Conservation (phyloP, 2,888 invertebrate genomes). For the Cybosia mesomella region DNA sequence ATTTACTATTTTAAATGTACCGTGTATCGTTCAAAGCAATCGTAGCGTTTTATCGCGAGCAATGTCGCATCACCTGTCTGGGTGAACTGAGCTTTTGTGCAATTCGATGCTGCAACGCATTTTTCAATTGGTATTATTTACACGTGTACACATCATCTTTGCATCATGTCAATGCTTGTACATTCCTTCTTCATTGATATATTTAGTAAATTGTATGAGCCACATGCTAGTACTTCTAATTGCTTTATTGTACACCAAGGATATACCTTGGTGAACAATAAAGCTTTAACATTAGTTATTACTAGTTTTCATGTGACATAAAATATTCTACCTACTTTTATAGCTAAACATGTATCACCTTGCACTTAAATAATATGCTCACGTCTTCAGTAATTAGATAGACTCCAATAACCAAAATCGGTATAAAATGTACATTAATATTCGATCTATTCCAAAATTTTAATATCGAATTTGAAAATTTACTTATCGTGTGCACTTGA, state of each 20-base stretch:
- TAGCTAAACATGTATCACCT: neutral
- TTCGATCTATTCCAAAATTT: too few relatives aligned
- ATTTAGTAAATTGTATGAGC: too few relatives aligned
- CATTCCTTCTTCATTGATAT: too few relatives aligned
- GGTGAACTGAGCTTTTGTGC: conserved; percentile 31
- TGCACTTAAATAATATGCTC: too few relatives aligned
- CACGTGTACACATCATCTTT: conserved; percentile 7
- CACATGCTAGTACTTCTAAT: too few relatives aligned
- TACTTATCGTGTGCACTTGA: neutral
- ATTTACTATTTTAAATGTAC: neutral
- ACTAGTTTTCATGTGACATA: conserved; percentile 7
- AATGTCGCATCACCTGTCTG: conserved; percentile 26
- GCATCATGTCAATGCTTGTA: neutral
- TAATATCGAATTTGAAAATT: neutral
- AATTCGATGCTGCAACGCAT: conserved; percentile 35
- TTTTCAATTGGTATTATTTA: conserved; percentile 26
- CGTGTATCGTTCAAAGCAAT: neutral
- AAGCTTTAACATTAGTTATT: too few relatives aligned
- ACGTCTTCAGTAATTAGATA: too few relatives aligned
- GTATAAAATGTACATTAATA: too few relatives aligned
- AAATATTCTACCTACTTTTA: neutral
- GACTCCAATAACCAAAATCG: too few relatives aligned
- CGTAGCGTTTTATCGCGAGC: conserved; percentile 23
- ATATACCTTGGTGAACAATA: too few relatives aligned
- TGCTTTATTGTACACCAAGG: too few relatives aligned